Evolutionary conservation across 2,797 vertebrate species (phyloP), one percentile per base, ranked within the genome.

Genomic region (Allobates femoralis): DNA sequence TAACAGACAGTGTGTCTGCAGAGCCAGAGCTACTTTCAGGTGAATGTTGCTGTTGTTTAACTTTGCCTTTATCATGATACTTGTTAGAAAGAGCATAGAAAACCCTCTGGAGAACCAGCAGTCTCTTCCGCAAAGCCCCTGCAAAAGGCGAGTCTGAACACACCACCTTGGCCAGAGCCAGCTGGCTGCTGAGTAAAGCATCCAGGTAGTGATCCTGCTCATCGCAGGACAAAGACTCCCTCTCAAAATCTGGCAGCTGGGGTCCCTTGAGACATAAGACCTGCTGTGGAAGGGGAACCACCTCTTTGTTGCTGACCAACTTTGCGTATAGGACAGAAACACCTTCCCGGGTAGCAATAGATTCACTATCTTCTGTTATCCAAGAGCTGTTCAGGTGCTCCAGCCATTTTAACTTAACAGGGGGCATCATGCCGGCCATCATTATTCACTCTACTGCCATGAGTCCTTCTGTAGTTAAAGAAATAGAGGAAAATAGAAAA

Each of bases 161-260:
- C 1, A 99, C 98, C 94, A 97, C 99, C 94, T 99, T 99, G 30
- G 98, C 98, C 94, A 99, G 93, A 30, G 97, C 97, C 93, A 99
- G 92, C 93, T 99, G 98, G 94, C 98, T 99, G 93, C 96, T 93
- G 89, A 99, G 96, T 73, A 99, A 95, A 11, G 98, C 98, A 34
- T 99, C 98, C 94, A 99, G 93, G 92, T 99, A 99, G 94, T 99
- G 98, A 91, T 99, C 98, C 94, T 99, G 98, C 76, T 99, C 98
- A 94, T 99, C 98, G 79, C 97, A 98, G 84, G 98, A 99, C 28
- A 99, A 94, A 89, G 97, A 98, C 66, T 99, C 98, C 0, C 98
- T 96, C 91, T 99, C 98, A 91, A 99, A 99, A 92, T 99, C 98
- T 0, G 98, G 98, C 79, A 99, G 94, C 93, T 99, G 98, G 83